Evolutionary conservation across 2,888 invertebrate genomes (phyloP), one percentile per base, ranked within the genome.

Genomic region (Blera fallax): DNA sequence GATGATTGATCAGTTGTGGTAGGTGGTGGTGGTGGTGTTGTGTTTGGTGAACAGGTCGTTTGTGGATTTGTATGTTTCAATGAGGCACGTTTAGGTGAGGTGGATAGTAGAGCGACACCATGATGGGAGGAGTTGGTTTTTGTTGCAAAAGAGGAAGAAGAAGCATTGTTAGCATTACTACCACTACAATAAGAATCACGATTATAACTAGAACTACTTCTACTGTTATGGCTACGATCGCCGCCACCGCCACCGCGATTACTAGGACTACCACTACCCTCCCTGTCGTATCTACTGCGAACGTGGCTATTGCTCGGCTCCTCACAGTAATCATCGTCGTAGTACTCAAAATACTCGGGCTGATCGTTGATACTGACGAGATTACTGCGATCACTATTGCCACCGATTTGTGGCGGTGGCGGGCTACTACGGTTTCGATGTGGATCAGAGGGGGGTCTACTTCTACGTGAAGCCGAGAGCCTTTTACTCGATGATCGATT

Each of bases 101-200:
- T 89, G 89, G 90, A 88, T 87, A 88, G 89, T 88, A 87, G 88
- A 88, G 90, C 91, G 90, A 91, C 91, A 90, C 90, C 91, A 90
- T 91, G 91, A 90, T 91, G 91, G 91, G 90, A 85, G 76, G 81
- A 81, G 85, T 85, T 85, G 76, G 79, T 83, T 83, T 81, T 81
- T 85, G 91, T 91, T 93, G 94, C 91, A 92, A 94, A 93, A 93
- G 93, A 94, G 93, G 93, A 92, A 92, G 94, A 93, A 94, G 94
- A 94, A 93, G 93, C 91, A 91, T 91, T 91, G 92, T 92, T 92
- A 92, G 92, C 92, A 93, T 93, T 93, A 93, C 94, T 94, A 94
- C 94, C 93, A 91, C 93, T 92, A 92, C 91, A 92, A 93, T 93
- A 93, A 90, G 89, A 88, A 90, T 90, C 89, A 89, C 90, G 91